Percentiles rank a stretch among this genome's conserved stretches.
phyloP scores from a whole-genome alignment of 2,888 invertebrate species.

The Drosophila siamana region DNA sequence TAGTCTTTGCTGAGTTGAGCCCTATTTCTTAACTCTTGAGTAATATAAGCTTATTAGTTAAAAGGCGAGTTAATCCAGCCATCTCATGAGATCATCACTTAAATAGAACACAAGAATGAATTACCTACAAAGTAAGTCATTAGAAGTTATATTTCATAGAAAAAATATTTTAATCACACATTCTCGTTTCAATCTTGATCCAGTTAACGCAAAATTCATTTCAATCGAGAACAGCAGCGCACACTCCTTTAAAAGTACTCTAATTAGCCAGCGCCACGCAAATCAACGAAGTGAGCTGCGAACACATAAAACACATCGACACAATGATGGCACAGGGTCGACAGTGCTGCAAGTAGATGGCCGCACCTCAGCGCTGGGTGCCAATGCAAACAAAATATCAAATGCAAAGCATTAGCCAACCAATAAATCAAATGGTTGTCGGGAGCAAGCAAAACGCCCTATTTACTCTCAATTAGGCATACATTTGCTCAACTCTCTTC shows the following conservation, averaged over 20 bases:
- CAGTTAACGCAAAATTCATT: not conserved
- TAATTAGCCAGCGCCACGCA: conserved; percentile 40
- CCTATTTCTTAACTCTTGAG: not conserved
- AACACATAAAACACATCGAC: conserved; percentile 56
- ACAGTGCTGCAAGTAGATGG: conserved; percentile 2
- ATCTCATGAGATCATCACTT: not conserved
- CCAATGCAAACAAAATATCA: conserved; percentile 48
- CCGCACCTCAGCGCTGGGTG: conserved; percentile 48
- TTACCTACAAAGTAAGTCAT: no score
- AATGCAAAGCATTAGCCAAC: conserved; percentile 60
- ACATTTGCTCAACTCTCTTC: conserved; percentile 58
- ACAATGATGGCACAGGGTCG: conserved; percentile 5
- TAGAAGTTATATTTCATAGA: no score
- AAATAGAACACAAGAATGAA: no score
- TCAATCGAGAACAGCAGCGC: conserved; percentile 10
- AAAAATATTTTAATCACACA: no score
- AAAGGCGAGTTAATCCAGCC: no score
- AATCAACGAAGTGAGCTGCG: conserved; percentile 41
- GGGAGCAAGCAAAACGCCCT: conserved; percentile 50
- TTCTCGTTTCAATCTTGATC: not conserved
- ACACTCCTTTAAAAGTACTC: conserved; percentile 41
- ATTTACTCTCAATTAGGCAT: conserved; percentile 73
- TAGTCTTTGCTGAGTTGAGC: not conserved
- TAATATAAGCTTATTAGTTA: no score
- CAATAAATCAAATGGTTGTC: conserved; percentile 71